Evolutionary conservation across 2,888 invertebrate species (phyloP), one percentile per base, ranked within the genome.

Genomic region (Muschampia plurimacula): DNA sequence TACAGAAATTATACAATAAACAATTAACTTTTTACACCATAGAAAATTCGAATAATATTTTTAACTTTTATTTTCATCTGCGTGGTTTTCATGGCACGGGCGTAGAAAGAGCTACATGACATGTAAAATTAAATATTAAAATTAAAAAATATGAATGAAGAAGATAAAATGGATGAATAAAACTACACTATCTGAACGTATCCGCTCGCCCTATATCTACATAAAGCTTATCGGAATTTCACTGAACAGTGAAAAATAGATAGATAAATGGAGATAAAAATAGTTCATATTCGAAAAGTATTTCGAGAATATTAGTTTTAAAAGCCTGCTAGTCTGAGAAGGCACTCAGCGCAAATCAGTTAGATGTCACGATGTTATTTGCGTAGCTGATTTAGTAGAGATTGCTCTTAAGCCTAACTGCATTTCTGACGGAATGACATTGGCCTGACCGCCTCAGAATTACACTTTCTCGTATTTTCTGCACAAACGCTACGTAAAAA

Each of bases 401-500:
- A 91, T 91, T 90, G 90, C 89, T 75, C 74, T 84, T 89, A 90
- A 91, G 82, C 74, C 85, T 89, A 90, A 91, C 82, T 84, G 81
- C 84, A 86, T 89, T 89, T 86, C 69, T 74, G 73, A 69, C 75
- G 75, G 74, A 78, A 81, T 78, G 78, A 78, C 55, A 75, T 74
- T 49, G 67, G 72, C 63, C 57, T 39, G 62, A 52, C 72, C 73
- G 44, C 41, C 46, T 28, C 13, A 28, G 10, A 67, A 13, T 41
- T 64, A 66, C 59, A 13, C 60, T 71, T 71, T 66, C 60, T 60
- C 52, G 52, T 22, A 55, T 55, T 55, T 55, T 52, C 52, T 52
- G 52, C 13, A 59, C 59, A 12, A 59, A 13, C 59, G 22, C 12
- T 59, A 59, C 28, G 28, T 59, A 59, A 59, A 59, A 59, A 59